Evolutionary conservation across 2,113 vertebrate genomes (phyloP), one percentile per base, ranked within the genome.

Genomic region (Gavia stellata): DNA sequence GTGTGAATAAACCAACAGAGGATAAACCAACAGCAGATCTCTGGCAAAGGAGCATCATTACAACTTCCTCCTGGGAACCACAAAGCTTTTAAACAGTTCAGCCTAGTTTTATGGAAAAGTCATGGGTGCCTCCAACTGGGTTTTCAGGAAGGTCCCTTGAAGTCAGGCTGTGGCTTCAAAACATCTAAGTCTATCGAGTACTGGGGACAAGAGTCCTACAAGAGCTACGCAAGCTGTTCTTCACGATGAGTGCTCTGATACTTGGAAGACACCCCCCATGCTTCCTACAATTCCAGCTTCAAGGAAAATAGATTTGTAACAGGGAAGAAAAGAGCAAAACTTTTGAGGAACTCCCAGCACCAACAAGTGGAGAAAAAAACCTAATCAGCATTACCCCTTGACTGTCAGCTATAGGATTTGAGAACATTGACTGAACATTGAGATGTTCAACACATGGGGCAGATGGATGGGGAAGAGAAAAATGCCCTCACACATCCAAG

Each of bases 261-360:
- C n/a, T 20, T 8, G 3, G 14, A 50, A 62, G 42, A 53, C 29
- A 28, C 8, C 4, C 10, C 20, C 10, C 0, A 0, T 5, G 16
- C 61, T 40, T 56, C 56, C 40, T 90, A 59, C 45, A 58, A 7
- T 20, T 40, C 33, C 17, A 25, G 14, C 74, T 70, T 68, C 3
- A 1, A 38, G 44, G 47, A 63, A 26, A 61, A 81, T 4, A 6
- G 10, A 56, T 24, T 68, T 0, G 0, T 19, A 55, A 52, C 0
- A 2, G 45, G 12, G 15, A 45, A 86, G 26, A 61, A 50, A 58
- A 87, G 15, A 62, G 17, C 4, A 66, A 52, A 68, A 44, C 38
- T 81, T 68, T 4, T 15, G 34, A 85, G 56, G 52, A 58, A 52
- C 44, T 68, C 36, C 24, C 15, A 80, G 34, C 53, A n/a, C 36